Conservation (phyloP, 2,113 vertebrate genomes). For the Prolemur simus region DNA sequence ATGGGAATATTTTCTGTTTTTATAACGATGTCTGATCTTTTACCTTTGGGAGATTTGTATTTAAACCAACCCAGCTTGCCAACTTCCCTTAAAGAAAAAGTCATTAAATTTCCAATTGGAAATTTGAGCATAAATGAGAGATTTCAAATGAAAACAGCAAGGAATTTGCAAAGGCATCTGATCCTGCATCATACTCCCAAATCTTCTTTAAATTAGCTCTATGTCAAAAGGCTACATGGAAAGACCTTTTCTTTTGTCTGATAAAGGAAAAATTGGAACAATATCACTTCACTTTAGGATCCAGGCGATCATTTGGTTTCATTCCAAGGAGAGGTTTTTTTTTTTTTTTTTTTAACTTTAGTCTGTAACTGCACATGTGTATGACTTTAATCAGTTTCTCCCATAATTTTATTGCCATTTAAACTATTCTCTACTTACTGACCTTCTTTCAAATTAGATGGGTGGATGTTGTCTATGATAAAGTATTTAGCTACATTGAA, state of each 20-base stretch:
- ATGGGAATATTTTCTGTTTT: constrained; percentile 72
- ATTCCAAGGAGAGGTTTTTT: constrained; percentile 59
- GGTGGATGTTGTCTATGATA: constrained; percentile 43
- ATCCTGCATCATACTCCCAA: constrained; percentile 92
- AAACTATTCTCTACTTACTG: constrained; percentile 54
- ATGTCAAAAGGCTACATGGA: constrained; percentile 87
- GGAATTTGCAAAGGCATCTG: constrained; percentile 93
- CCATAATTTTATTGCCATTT: constrained; percentile 11
- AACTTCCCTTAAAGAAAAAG: constrained; percentile 67
- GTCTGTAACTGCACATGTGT: constrained; percentile 60
- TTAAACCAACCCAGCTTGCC: constrained; percentile 68
- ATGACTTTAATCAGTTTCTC: constrained; percentile 62
- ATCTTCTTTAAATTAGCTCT: constrained; percentile 94
- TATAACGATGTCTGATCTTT: constrained; percentile 67
- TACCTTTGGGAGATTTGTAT: constrained; percentile 74
- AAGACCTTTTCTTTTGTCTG: constrained; percentile 80
- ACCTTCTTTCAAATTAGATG: not conserved
- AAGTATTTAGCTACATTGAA: not conserved
- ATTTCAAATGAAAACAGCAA: constrained; percentile 91
- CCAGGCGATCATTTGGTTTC: constrained; percentile 77
- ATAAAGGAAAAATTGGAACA: constrained; percentile 79
- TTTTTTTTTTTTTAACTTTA: constrained; percentile 55
- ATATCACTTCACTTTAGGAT: constrained; percentile 80
- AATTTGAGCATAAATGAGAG: constrained; percentile 90
- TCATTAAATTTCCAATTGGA: constrained; percentile 83